Evolutionary conservation across 2,797 vertebrate genomes (phyloP), one percentile per base, ranked within the genome.

Genomic region (Pipistrellus nathusii): DNA sequence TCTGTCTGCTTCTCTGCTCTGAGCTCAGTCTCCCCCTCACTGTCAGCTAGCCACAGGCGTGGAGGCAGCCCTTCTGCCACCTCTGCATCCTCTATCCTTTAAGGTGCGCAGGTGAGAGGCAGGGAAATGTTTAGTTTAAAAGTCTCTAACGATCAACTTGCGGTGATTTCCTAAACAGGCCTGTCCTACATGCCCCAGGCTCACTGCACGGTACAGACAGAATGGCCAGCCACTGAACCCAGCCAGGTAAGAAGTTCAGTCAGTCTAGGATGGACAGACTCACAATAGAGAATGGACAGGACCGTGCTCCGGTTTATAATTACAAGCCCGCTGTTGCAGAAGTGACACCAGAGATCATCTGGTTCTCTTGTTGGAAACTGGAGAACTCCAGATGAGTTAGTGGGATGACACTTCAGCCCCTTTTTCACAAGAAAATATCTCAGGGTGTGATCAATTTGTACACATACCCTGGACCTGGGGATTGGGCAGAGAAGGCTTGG

Each of bases 201-300:
- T 73, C 12, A 53, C 51, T 12, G 62, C 38, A 4, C 27, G 41
- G 64, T 53, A 6, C 5, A 88, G 57, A 88, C 46, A 73, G 72
- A n/a, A 71, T 76, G 66, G 41, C 91, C 91, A 94, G 89, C 35
- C 53, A 71, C 23, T 72, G 59, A 93, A 81, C 44, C 85, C 35
- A 25, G 38, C 0, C 4, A 78, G 48, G 48, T 83, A 55, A 95
- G 59, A 81, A 78, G 81, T 75, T 51, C 62, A 66, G 25, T 64
- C 53, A 51, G 32, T 35, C 32, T 5, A 35, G 46, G n/a, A 81
- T 0, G 17, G 82, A 88, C 59, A 96, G 87, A 51, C 72, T 66
- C 64, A 59, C 14, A 66, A 35, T 4, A 25, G 46, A 90, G 32
- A 62, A 76, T 41, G 57, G 88, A 68, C 21, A 71, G 0, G 2